phyloP scores from a whole-genome alignment of 2,797 vertebrate species.

The Apodemus agrarius region DNA sequence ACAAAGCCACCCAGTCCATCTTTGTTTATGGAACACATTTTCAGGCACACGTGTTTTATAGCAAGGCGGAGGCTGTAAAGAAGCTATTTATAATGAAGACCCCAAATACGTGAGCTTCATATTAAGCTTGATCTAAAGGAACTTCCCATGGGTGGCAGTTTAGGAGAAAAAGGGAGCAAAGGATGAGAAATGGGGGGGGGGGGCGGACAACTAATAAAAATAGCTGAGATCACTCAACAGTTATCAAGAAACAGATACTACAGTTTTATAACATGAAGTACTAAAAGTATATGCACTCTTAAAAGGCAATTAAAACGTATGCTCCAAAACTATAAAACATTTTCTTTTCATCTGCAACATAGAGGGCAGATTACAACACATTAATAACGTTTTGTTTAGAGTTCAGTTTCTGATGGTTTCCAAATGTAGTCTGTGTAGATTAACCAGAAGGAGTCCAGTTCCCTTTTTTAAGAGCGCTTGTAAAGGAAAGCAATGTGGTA shows the following conservation, averaged over 20 bases:
- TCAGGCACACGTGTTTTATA: constrained; percentile 85
- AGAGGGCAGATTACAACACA: constrained; percentile 95
- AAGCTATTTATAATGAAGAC: constrained; percentile 87
- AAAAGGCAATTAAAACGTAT: constrained; percentile 92
- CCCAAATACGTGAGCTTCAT: constrained; percentile 82
- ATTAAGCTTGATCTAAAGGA: constrained; percentile 84
- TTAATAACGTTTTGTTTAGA: constrained; percentile 97
- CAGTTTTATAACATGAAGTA: constrained; percentile 91
- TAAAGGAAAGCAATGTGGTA: constrained; percentile 93
- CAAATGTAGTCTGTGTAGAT: constrained; percentile 94
- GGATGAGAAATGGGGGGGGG: constrained; percentile 71
- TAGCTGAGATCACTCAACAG: constrained; percentile 92
- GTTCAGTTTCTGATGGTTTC: constrained; percentile 96
- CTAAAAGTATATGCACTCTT: constrained; percentile 91
- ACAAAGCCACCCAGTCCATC: constrained; percentile 79
- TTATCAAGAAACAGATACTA: constrained; percentile 94
- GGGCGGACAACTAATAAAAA: constrained; percentile 89
- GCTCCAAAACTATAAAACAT: constrained; percentile 94
- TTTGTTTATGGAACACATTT: constrained; percentile 87
- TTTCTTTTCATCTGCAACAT: constrained; percentile 95
- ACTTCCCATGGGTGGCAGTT: constrained; percentile 87
- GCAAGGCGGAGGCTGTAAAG: constrained; percentile 85
- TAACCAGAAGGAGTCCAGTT: constrained; percentile 91
- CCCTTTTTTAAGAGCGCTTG: constrained; percentile 91
- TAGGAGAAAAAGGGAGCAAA: constrained; percentile 83